Percentiles rank a stretch among this genome's conserved stretches.
Evolutionary conservation across 2,888 invertebrate species (phyloP).

Genomic region (Timema cristinae): DNA sequence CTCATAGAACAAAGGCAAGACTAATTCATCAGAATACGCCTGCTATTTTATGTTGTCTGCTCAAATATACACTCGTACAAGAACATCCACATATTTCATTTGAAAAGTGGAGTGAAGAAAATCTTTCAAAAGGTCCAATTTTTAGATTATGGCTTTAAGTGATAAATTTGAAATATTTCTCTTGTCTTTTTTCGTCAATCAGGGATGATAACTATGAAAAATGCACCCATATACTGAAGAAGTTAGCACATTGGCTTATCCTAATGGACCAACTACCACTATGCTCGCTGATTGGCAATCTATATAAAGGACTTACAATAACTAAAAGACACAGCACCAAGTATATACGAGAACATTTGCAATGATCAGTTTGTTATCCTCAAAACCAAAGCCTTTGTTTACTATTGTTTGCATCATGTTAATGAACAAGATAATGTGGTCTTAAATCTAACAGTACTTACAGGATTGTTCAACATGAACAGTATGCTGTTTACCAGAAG

Average conservation of each 20-base stretch:
- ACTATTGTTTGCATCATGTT: neutral
- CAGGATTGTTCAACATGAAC: constrained; percentile 2
- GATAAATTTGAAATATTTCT: neutral
- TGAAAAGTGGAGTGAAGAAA: neutral
- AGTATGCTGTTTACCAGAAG: neutral
- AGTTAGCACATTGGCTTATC: neutral
- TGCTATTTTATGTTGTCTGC: neutral
- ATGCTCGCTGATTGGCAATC: neutral
- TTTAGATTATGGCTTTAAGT: neutral
- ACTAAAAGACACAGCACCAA: neutral
- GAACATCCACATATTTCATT: neutral
- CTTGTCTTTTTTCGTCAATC: neutral
- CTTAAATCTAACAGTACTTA: neutral
- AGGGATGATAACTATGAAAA: neutral
- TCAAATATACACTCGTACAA: neutral
- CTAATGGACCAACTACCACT: neutral
- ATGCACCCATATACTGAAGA: neutral
- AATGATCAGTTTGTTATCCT: neutral
- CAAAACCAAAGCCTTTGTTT: neutral
- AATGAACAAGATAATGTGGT: neutral
- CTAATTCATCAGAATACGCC: constrained; percentile 12
- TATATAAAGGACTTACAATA: neutral
- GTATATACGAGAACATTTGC: neutral
- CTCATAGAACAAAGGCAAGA: constrained; percentile 2
- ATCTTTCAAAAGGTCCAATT: neutral